Conservation (phyloP, 2,113 vertebrate genomes). For the Melanerpes aurifrons region DNA sequence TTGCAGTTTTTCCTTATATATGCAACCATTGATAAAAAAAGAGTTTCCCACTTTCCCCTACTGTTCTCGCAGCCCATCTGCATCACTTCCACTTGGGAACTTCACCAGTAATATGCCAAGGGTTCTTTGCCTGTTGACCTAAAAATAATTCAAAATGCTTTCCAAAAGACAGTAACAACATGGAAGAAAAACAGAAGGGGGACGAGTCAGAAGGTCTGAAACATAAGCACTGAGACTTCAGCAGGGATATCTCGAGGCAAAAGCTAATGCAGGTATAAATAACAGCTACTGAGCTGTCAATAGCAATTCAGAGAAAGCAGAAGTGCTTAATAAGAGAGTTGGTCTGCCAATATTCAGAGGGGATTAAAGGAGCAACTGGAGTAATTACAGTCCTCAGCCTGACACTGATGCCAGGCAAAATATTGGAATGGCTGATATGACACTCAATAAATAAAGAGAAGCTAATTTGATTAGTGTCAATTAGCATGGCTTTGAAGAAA, state of each 20-base stretch:
- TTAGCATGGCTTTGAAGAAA: constrained; percentile 60
- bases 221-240: background rate
- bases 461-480: constrained; percentile 60
- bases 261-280: background rate
- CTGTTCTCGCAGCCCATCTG: background rate
- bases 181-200: background rate
- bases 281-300: background rate
- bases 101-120: background rate
- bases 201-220: background rate
- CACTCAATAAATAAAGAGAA: constrained; percentile 44
- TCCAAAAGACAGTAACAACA: background rate
- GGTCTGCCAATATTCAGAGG: constrained; percentile 39
- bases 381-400: constrained; percentile 49
- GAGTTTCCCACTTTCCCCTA: background rate
- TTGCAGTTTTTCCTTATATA: background rate
- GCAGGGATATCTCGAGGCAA: background rate
- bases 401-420: constrained; percentile 28
- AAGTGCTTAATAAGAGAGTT: background rate
- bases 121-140: background rate
- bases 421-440: constrained; percentile 42
- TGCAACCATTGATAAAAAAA: background rate
- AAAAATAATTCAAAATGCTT: background rate
- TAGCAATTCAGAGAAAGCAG: background rate
- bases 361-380: constrained; percentile 45
- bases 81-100: background rate